Evolutionary conservation across 35 echinoderm and acorn worm genomes (phyloP), one percentile per base, ranked within the genome.

Genomic region (Lytechinus variegatus): DNA sequence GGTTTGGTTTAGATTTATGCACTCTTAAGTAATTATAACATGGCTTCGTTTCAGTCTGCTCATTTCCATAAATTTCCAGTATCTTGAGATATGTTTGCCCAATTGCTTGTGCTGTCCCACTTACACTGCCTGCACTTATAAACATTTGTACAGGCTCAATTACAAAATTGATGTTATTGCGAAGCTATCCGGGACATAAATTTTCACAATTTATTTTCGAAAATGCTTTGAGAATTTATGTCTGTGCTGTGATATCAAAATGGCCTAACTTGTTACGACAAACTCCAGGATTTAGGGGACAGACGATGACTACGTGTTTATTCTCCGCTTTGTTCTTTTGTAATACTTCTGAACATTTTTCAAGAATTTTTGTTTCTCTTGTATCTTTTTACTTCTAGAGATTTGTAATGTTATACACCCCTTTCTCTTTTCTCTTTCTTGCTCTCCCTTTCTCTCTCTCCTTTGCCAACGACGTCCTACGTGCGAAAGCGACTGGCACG

Each of bases 1-100:
- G 66, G 66, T 24, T 79, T 24, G 21, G n/a, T 79, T n/a, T 24
- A 79, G 66, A 79, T 79, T 79, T 79, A 79, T 79, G 66, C n/a
- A 24, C 66, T 79, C 66, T 79, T 79, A 79, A 79, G 66, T 79
- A n/a, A 79, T 79, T 79, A 24, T 79, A 79, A 79, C 66, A 79
- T 79, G 21, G 16, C 12, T n/a, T 79, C 1, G 19, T 79, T 79
- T 79, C 6, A 24, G 19, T 24, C 66, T 19, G 6, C 66, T 79
- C 66, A 79, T 79, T 79, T 79, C 66, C 66, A 79, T 79, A 79
- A 79, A 79, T 79, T 24, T 3, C n/a, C n/a, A 24, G 66, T 79
- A 24, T 79, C 66, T 79, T n/a, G 14, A 79, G 66, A 79, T 14
- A 5, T 79, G 66, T 79, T 79, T 79, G 9, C 66, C 66, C 66